Base-by-base conservation (phyloP, 2,797 vertebrate genomes). In the Babyrousa celebensis region DNA sequence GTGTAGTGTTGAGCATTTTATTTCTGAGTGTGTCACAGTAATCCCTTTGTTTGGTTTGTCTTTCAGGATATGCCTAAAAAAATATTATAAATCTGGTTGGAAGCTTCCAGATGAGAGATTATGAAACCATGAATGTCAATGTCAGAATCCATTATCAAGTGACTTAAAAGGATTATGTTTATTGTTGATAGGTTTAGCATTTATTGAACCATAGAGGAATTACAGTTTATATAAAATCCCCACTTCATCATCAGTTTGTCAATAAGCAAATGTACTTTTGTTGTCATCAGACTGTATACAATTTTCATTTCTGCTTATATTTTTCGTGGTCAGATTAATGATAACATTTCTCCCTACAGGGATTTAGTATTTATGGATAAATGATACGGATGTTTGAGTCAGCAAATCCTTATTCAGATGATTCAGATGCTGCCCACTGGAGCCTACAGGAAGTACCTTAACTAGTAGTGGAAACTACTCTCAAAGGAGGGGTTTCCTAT, bases 81-180 rank as follows among this genome's bases (percentile, higher is more conserved):
- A 92, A 91, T 93, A 85, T 92, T 90, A 85, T 68, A n/a, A 67
- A 93, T 60, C 87, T 91, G 96, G 74, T 79, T 72, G 72, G 71
- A 93, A 93, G 92, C 95, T 95, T 96, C 89, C 93, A 89, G 80
- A 96, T 15, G 87, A 93, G 80, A 91, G 94, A 86, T 90, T 98
- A 97, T 92, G 40, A 96, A 94, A 98, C 80, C 52, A 63, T 67
- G 86, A 98, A 97, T 96, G 86, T 88, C 95, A 97, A 75, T 97
- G 95, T 96, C 84, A 96, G 82, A 95, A 97, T 67, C 68, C 90
- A 94, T 97, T 97, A 90, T 93, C 43, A 74, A 97, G 91, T 21
- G 89, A 85, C 48, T 83, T 94, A 98, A 96, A 93, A 90, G 89
- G 96, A 97, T 97, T 97, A 96, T 90, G 89, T 86, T 96, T 87